phyloP scores from a whole-genome alignment of 2,888 invertebrate species.

The Phaedon cochleariae region DNA sequence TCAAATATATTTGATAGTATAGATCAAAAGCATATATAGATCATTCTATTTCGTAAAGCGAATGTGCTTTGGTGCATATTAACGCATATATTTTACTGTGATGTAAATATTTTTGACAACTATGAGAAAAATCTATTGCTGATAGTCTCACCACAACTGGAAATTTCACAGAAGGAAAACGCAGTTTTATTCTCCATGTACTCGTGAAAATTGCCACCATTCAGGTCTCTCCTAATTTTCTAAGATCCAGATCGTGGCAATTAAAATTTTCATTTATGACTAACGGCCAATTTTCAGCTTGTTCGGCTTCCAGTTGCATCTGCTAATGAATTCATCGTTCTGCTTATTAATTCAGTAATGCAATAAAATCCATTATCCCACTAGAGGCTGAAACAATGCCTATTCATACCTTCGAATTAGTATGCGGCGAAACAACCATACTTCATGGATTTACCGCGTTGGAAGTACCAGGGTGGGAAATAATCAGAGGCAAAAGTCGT shows the following conservation, averaged over 20 bases:
- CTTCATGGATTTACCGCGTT: conserved; percentile 30
- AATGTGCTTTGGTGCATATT: too few relatives aligned
- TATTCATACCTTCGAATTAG: conserved; percentile 38
- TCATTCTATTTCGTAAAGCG: too few relatives aligned
- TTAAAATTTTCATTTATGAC: conserved; percentile 11
- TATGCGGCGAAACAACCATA: conserved; percentile 29
- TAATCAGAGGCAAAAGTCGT: conserved; percentile 8
- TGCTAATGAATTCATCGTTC: conserved; percentile 32
- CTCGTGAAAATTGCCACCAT: neutral
- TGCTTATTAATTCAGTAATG: conserved; percentile 26
- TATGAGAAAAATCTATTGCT: too few relatives aligned
- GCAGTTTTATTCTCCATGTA: neutral
- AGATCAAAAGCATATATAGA: too few relatives aligned
- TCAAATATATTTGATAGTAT: too few relatives aligned
- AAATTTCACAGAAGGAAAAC: too few relatives aligned
- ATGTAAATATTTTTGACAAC: too few relatives aligned
- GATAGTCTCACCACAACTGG: too few relatives aligned
- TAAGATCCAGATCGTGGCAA: neutral
- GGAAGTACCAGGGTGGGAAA: conserved; percentile 7
- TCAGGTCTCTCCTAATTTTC: neutral
- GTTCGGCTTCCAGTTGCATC: conserved; percentile 22
- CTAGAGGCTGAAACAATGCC: conserved; percentile 32
- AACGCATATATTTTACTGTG: too few relatives aligned
- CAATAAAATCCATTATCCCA: conserved; percentile 33
- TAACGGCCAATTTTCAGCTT: conserved; percentile 19